Conservation (phyloP, 2,888 invertebrate genomes). For the Leistus spinibarbis region DNA sequence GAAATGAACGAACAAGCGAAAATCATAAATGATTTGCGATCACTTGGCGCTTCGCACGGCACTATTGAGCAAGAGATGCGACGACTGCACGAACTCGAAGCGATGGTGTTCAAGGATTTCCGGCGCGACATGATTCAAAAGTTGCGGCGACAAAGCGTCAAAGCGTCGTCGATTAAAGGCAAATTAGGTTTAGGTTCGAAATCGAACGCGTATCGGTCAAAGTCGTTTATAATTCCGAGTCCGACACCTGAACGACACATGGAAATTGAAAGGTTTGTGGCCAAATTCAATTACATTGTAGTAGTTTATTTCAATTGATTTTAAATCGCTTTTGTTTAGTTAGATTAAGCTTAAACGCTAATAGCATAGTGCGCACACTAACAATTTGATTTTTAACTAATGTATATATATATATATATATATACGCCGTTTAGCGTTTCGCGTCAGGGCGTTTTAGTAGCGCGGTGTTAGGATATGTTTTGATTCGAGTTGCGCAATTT, state of each 20-base stretch:
- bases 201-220: conserved; percentile 70
- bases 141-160: conserved; percentile 81
- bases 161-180: conserved; percentile 77
- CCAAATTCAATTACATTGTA: too few relatives aligned
- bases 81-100: conserved; percentile 89
- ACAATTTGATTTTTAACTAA: not conserved
- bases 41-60: conserved; percentile 84
- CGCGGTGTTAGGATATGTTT: not conserved
- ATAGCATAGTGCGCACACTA: not conserved
- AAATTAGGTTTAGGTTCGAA: conserved; percentile 73
- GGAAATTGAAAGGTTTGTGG: conserved; percentile 15
- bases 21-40: conserved; percentile 90
- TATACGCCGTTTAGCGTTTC: not conserved
- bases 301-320: not conserved
- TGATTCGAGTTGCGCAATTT: not conserved
- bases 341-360: not conserved
- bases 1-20: conserved; percentile 98
- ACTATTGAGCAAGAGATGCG: conserved; percentile 93
- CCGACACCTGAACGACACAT: conserved; percentile 66
- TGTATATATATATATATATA: not conserved
- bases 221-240: conserved; percentile 76
- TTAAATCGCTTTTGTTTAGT: not conserved
- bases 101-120: conserved; percentile 92
- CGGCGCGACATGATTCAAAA: conserved; percentile 93
- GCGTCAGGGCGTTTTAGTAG: not conserved